A percentile compares a stretch with the other conserved stretches of the same genome.
These are phyloP conservation scores for Pseudomugil tenellus DNA, from an alignment of 2,797 vertebrate genomes.

Conservation along the genomic window DNA sequence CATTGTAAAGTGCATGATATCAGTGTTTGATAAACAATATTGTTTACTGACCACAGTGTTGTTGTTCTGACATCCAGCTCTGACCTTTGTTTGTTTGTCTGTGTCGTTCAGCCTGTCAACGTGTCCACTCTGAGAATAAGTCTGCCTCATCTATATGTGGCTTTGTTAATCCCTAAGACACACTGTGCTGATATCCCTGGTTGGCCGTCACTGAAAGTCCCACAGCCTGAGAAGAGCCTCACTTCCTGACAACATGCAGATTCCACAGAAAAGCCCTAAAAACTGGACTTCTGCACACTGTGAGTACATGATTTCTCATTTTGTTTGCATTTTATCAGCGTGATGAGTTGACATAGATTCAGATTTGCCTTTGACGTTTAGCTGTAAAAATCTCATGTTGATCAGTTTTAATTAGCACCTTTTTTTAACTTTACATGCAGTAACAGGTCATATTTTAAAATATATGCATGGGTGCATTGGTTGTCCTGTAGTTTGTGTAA, in stretches of 20 bases:
- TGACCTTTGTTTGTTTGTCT: background rate
- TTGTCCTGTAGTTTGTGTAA: background rate
- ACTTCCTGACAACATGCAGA: slow-evolving; percentile 48
- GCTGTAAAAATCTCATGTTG: background rate
- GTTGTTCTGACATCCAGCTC: background rate
- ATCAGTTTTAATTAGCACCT: background rate
- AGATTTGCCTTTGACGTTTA: background rate
- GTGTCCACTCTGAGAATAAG: slow-evolving; percentile 67
- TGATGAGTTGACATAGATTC: background rate
- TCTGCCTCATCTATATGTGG: slow-evolving; percentile 71
- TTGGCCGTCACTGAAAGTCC: slow-evolving; percentile 60
- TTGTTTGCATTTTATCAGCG: background rate
- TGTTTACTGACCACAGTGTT: background rate
- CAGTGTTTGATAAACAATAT: background rate
- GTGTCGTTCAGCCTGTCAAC: slow-evolving; percentile 14
- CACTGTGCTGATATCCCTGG: slow-evolving; percentile 43
- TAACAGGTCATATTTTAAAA: background rate
- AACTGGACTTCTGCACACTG: slow-evolving; percentile 43
- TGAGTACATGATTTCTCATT: slow-evolving; percentile 59
- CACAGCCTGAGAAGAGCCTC: slow-evolving; percentile 48
- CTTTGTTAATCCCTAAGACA: slow-evolving; percentile 79
- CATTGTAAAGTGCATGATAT: no score
- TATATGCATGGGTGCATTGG: background rate
- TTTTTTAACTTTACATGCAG: background rate
- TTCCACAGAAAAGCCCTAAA: slow-evolving; percentile 17